Base-by-base conservation (phyloP, 2,888 invertebrate genomes). In the Drosophila incognita region DNA sequence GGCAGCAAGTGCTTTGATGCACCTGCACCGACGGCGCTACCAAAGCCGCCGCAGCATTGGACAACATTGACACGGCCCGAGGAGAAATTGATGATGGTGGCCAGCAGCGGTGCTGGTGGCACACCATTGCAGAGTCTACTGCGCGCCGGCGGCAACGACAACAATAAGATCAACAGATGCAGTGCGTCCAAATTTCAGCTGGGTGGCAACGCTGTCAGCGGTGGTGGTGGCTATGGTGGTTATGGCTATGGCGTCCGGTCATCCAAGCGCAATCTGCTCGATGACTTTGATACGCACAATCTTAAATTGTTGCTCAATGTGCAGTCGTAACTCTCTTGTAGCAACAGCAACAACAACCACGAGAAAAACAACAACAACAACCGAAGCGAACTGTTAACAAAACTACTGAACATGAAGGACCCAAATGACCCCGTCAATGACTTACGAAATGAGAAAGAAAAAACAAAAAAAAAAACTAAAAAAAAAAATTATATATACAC, bases 1-100 rank as follows among this genome's bases (percentile, higher is more conserved):
- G 96, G 95, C 91, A 96, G 96, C 92, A 97, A 97, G 93, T 97
- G 97, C 94, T 96, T 96, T 90, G 96, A 96, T 83, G 96, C 97
- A 64, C 97, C 97, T 59, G 95, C 96, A 68, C 96, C 97, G 52
- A 95, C 95, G 84, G 95, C 96, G 77, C 94, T 97, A 90, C 97
- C 97, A 70, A 96, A 95, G 92, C 97, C 97, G 87, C 97, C 97
- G 70, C 94, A 95, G 80, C 96, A 96, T 93, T 97, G 97, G 97
- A 95, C 57, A 57, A 57, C 95, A 93, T 82, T 91, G 21, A 67
- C 74, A 33, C 81, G 80, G 59, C 75, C 81, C n/a, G 81, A 85
- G 61, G 94, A 94, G 80, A 93, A 94, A 53, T 92, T 93, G 51
- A 94, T 94, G 91, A 93, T 93, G 49, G 94, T 94, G 91, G 93